Conservation (phyloP, 2,113 vertebrate species). For the Astatotilapia flaviijosephi region DNA sequence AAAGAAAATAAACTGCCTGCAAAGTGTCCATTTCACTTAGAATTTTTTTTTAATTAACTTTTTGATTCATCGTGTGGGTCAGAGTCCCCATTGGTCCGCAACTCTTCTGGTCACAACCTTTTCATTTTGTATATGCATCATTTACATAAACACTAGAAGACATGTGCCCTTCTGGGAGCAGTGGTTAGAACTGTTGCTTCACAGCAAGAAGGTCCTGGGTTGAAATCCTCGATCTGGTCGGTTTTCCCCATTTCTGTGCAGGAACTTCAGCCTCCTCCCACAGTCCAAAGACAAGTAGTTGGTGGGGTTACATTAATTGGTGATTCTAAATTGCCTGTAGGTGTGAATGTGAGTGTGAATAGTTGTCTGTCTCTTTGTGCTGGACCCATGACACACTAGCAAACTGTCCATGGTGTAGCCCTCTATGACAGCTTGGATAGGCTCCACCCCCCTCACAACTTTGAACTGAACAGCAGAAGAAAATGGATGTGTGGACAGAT, state of each 20-base stretch:
- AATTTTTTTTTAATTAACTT: fast-evolving
- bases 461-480: background rate
- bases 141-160: background rate
- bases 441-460: background rate
- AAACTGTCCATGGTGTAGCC: background rate
- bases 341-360: background rate
- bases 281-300: background rate
- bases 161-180: background rate
- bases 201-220: background rate
- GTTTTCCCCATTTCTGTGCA: background rate
- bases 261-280: background rate
- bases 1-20: background rate
- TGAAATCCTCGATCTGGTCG: background rate
- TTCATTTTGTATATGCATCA: background rate
- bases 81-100: background rate
- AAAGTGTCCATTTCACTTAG: background rate
- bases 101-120: background rate
- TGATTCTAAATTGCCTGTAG: background rate
- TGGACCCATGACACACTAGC: background rate
- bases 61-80: background rate
- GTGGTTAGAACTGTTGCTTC: background rate
- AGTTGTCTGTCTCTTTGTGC: background rate
- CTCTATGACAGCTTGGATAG: background rate
- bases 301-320: background rate
- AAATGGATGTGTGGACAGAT: background rate